phyloP scores from a whole-genome alignment of 2,888 invertebrate species.

The Steromphala cineraria region DNA sequence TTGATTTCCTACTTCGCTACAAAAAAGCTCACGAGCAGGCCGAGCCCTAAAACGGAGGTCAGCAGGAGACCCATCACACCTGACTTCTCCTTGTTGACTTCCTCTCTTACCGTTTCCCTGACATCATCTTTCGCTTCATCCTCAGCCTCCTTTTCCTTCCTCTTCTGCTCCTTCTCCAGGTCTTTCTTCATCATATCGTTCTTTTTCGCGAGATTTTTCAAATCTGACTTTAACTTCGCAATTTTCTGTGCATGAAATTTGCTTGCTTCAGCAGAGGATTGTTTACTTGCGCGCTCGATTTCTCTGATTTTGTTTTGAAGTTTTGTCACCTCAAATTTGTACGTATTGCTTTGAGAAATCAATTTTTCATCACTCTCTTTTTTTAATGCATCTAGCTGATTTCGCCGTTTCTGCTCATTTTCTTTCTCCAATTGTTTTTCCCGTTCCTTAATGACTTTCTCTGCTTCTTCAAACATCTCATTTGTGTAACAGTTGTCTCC shows the following conservation, averaged over 20 bases:
- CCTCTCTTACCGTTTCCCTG: neutral
- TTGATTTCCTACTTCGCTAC: too few relatives aligned
- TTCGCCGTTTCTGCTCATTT: neutral
- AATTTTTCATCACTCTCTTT: slow-evolving; percentile 2
- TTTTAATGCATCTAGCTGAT: neutral
- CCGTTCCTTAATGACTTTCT: neutral
- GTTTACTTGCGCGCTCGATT: too few relatives aligned
- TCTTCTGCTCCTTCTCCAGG: neutral
- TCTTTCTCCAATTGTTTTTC: neutral
- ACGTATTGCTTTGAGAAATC: neutral
- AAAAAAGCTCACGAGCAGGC: neutral
- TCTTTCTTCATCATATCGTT: neutral
- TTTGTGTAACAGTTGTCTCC: slow-evolving; percentile 6
- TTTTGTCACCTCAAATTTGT: too few relatives aligned
- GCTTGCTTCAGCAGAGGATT: neutral
- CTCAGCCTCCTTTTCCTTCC: neutral
- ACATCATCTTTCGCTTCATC: neutral
- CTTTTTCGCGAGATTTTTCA: neutral
- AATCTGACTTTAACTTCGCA: neutral
- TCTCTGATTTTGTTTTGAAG: too few relatives aligned
- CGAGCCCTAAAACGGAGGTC: neutral
- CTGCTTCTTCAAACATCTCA: neutral
- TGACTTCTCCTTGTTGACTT: neutral
- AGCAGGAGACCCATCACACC: neutral
- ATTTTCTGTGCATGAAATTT: neutral